Evolutionary conservation across 2,888 invertebrate genomes (phyloP).

Genomic region (Temnothorax ravouxi): DNA sequence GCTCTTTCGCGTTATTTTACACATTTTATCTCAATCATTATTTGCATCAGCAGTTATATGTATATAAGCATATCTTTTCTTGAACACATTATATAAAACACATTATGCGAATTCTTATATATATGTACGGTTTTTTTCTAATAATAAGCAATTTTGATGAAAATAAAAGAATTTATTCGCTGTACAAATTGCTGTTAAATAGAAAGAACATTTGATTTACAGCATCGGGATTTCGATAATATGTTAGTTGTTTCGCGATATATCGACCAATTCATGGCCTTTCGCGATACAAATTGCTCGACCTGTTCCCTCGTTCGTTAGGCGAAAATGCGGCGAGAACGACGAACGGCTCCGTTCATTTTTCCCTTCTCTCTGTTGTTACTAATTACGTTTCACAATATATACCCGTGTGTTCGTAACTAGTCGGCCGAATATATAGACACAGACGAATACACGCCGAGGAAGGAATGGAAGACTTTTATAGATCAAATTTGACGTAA

Average conservation of each 20-base stretch:
- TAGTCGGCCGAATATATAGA: conserved; percentile 67
- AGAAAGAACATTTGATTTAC: conserved; percentile 17
- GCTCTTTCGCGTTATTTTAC: neutral
- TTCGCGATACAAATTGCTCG: conserved; percentile 32
- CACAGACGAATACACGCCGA: conserved; percentile 67
- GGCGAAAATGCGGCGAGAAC: conserved; percentile 55
- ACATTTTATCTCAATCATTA: neutral
- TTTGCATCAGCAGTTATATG: neutral
- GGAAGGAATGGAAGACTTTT: conserved; percentile 82
- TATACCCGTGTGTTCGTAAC: conserved; percentile 54
- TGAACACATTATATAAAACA: neutral
- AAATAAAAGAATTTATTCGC: conserved; percentile 5
- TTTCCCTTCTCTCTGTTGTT: conserved; percentile 22
- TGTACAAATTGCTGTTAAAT: conserved; percentile 20
- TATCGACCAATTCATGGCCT: conserved; percentile 1
- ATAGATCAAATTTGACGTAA: conserved; percentile 76
- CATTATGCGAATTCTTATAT: neutral
- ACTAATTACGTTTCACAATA: conserved; percentile 48
- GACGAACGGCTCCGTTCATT: conserved; percentile 20
- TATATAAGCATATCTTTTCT: neutral
- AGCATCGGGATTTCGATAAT: conserved; percentile 36
- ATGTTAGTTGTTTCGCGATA: conserved; percentile 8
- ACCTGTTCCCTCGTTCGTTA: conserved; percentile 30
- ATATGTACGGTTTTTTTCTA: neutral
- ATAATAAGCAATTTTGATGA: conserved; percentile 1